Conservation (phyloP, 2,113 vertebrate genomes). For the Acanthochromis polyacanthus region DNA sequence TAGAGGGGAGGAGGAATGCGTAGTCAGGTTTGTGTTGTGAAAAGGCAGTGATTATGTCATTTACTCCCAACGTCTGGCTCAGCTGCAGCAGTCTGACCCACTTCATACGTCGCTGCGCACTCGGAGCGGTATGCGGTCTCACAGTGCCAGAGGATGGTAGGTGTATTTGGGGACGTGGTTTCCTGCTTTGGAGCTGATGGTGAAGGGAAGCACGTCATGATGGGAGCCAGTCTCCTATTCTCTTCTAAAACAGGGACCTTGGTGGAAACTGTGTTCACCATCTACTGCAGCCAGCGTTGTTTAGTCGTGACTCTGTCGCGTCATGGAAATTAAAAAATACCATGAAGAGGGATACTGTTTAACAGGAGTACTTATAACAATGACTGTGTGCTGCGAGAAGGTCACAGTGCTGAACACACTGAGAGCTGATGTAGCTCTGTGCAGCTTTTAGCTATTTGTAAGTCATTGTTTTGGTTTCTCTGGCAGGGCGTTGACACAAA, state of each 20-base stretch:
- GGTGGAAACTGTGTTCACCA: neutral
- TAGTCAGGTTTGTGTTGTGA: conserved; percentile 67
- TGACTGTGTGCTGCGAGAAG: neutral
- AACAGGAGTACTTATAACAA: neutral
- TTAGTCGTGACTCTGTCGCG: conserved; percentile 16
- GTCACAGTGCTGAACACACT: neutral
- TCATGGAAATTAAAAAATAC: neutral
- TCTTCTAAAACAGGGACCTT: conserved; percentile 23
- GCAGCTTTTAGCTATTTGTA: conserved; percentile 5
- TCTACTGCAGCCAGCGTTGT: conserved; percentile 23
- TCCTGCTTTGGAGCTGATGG: conserved; percentile 62
- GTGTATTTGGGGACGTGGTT: conserved; percentile 73
- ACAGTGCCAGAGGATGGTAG: conserved; percentile 51
- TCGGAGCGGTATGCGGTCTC: conserved; percentile 67
- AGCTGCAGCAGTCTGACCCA: conserved; percentile 58
- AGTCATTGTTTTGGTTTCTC: conserved; percentile 23
- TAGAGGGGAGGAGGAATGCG: conserved; percentile 37
- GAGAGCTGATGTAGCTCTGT: neutral
- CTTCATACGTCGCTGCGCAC: conserved; percentile 50
- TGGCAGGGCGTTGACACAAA: neutral
- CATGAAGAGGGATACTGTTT: neutral
- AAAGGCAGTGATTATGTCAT: conserved; percentile 81
- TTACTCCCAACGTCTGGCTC: conserved; percentile 70
- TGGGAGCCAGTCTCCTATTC: conserved; percentile 30
- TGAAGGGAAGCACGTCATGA: conserved; percentile 59